A percentile compares a stretch with the other conserved stretches of the same genome.
Evolutionary conservation across 2,113 vertebrate species (phyloP).

Genomic region (Tachysurus vachellii): DNA sequence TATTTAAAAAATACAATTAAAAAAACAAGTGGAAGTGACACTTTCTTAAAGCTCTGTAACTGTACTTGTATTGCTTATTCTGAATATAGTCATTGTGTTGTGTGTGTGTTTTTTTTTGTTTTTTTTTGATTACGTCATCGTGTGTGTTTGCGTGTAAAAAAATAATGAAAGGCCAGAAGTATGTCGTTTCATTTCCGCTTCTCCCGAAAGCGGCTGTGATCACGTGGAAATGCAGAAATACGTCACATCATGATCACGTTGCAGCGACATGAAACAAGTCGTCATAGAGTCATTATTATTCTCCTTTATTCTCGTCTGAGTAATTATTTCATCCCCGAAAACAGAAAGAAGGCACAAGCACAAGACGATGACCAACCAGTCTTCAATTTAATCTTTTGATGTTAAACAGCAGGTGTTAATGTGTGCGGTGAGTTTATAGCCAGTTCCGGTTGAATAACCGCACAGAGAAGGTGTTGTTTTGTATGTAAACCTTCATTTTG

Average conservation of each 20-base stretch:
- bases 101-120: background rate
- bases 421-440: background rate
- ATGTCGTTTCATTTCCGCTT: background rate
- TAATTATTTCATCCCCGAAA: no score
- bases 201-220: background rate
- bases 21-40: background rate
- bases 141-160: background rate
- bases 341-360: background rate
- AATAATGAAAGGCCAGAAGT: background rate
- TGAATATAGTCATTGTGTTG: no score
- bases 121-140: background rate
- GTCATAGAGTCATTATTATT: background rate
- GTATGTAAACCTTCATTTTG: background rate
- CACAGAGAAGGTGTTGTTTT: background rate
- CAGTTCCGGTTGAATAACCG: rapidly evolving
- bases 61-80: background rate
- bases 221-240: background rate
- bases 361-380: background rate
- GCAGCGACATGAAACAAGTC: background rate
- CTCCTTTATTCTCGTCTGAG: background rate
- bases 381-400: background rate
- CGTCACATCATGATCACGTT: background rate
- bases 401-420: background rate
- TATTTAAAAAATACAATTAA: background rate
- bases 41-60: background rate